Evolutionary conservation across 1,140 invertebrate genomes (phyloP).

Genomic region (Archegozetes longisetosus): DNA sequence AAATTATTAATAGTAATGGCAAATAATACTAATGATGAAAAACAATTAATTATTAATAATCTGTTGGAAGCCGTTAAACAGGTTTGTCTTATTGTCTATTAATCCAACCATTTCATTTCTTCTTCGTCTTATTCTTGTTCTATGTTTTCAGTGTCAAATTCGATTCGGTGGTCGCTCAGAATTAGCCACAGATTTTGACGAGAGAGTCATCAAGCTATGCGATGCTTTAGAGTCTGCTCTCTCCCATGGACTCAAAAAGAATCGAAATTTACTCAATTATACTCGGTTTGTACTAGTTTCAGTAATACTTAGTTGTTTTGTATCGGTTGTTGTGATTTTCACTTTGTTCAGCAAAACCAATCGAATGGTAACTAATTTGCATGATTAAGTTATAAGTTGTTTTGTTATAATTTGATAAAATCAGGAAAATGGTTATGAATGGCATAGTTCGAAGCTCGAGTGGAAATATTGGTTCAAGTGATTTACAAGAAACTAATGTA

Average conservation of each 20-base stretch:
- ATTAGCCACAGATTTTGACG: conserved; percentile 68
- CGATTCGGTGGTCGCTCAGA: conserved; percentile 67
- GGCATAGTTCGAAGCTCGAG: background rate
- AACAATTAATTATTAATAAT: background rate
- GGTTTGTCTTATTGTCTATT: background rate
- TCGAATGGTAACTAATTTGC: background rate
- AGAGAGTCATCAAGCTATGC: conserved; percentile 21
- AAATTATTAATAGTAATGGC: background rate
- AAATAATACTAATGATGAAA: background rate
- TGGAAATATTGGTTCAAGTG: background rate
- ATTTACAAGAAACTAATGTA: background rate
- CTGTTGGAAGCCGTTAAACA: background rate
- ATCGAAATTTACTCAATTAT: conserved; percentile 1
- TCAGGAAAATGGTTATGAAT: background rate
- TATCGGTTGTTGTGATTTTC: background rate
- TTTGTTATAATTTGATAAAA: background rate
- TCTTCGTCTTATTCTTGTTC: conserved; percentile 8
- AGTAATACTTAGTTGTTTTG: conserved; percentile 8
- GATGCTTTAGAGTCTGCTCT: conserved; percentile 1
- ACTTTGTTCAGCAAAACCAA: background rate
- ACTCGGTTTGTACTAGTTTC: background rate
- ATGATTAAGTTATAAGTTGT: background rate
- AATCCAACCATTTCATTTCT: no score
- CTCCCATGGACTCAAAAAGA: conserved; percentile 2
- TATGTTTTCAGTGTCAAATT: conserved; percentile 31